These are phyloP conservation scores for Sebastes jordani DNA, from an alignment of 2,797 vertebrate genomes.

Conservation along the genomic window DNA sequence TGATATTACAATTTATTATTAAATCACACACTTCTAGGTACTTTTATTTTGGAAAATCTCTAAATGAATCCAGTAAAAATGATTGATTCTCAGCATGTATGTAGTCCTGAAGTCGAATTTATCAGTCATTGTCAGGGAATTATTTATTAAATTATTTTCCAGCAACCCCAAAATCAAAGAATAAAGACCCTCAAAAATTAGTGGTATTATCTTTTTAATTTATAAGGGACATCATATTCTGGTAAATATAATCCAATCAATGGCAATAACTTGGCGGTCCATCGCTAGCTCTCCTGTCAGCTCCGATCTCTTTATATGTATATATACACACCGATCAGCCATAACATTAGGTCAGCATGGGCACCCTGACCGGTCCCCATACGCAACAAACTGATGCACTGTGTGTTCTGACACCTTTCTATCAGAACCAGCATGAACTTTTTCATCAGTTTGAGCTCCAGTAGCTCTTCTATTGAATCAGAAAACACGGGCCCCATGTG, in stretches of 20 bases:
- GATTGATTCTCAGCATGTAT: not conserved
- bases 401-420: no score
- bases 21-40: not conserved
- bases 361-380: no score
- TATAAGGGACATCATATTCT: not conserved
- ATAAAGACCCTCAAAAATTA: not conserved
- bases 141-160: not conserved
- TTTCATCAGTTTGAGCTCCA: no score
- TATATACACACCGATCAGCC: no score
- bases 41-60: not conserved
- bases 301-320: no score
- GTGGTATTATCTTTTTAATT: not conserved
- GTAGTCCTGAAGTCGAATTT: not conserved
- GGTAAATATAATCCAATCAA: not conserved
- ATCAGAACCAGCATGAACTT: no score
- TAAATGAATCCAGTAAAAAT: not conserved
- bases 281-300: no score
- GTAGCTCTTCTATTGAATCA: no score
- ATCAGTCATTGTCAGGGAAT: not conserved
- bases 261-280: not conserved
- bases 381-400: no score
- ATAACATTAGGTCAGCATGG: no score
- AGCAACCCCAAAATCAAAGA: not conserved
- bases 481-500: no score
- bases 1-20: not conserved